Evolutionary conservation across 1,140 invertebrate genomes (phyloP), one percentile per base, ranked within the genome.

Genomic region (Samia ricini): DNA sequence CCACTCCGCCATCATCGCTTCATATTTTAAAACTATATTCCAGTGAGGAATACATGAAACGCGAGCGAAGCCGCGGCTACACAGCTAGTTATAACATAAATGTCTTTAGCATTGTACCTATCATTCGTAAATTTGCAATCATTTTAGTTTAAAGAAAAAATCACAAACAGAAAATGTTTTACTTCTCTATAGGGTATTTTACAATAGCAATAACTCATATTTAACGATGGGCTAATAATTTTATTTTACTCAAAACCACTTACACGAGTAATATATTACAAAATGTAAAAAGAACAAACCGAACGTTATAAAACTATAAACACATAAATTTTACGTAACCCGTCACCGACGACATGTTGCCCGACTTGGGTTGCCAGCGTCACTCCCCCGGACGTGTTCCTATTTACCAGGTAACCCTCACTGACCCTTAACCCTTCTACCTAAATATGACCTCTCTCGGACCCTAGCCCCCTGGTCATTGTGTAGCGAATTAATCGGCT

Each of bases 391-490:
- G 74, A 76, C 78, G 71, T n/a, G n/a, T 63, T 72, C 71, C 82
- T 87, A 89, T 89, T 89, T 89, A 89, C 83, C 76, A 71, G n/a
- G 68, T 80, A 79, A 84, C 81, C 79, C 81, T 68, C 57, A 68
- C 77, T 81, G 84, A 89, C 84, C 86, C 85, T 72, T 87, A 66
- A 87, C 83, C 85, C 79, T 56, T 81, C 75, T 88, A 84, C 85
- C 86, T 89, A 89, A 89, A 89, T 86, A 86, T 89, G 84, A 89
- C 86, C 85, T 79, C 85, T 79, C 60, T 82, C 72, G 77, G 79
- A 42, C 68, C 72, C 66, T 64, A 68, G 65, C 78, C 51, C 82
- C 80, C 61, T 72, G 82, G 80, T 76, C 84, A 83, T 89, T 89
- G 84, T 89, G 76, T 62, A 74, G 56, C 68, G 77, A 80, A 86